Evolutionary conservation across 2,113 vertebrate species (phyloP).

Genomic region (Brachionichthys hirsutus): DNA sequence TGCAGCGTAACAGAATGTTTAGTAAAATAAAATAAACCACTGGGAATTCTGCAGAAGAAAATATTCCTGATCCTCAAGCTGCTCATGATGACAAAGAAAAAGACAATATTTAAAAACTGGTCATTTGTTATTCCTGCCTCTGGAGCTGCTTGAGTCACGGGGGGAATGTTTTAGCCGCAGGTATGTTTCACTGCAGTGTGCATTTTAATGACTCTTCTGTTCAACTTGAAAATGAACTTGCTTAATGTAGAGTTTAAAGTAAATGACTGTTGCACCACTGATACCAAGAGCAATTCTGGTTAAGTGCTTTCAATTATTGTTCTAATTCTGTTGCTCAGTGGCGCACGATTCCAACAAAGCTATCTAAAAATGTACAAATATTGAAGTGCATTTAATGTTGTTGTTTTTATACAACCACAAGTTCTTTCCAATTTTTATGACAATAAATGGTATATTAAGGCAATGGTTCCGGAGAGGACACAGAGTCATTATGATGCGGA

Average conservation of each 20-base stretch:
- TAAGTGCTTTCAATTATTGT: too few species aligned
- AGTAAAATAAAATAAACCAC: slow-evolving; percentile 55
- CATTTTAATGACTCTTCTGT: slow-evolving; percentile 24
- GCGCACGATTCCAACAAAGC: too few species aligned
- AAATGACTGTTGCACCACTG: too few species aligned
- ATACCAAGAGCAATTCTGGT: neutral
- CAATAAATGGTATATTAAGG: too few species aligned
- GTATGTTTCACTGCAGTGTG: slow-evolving; percentile 34
- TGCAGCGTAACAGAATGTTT: slow-evolving; percentile 31
- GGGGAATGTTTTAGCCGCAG: slow-evolving; percentile 30
- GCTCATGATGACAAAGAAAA: slow-evolving; percentile 4
- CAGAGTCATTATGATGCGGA: too few species aligned
- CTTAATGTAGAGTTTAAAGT: slow-evolving; percentile 7
- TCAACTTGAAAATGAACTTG: neutral
- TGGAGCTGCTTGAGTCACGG: neutral
- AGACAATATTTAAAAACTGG: slow-evolving; percentile 8
- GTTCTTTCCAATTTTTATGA: too few species aligned
- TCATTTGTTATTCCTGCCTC: too few species aligned
- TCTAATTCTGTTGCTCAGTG: too few species aligned
- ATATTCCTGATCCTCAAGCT: slow-evolving; percentile 20
- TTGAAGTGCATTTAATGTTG: too few species aligned
- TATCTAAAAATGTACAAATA: too few species aligned
- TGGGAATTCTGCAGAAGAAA: slow-evolving; percentile 29
- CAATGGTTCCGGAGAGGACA: too few species aligned
- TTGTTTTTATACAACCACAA: too few species aligned